Evolutionary conservation across 2,797 vertebrate genomes (phyloP), one percentile per base, ranked within the genome.

Genomic region (Dallia pectoralis): DNA sequence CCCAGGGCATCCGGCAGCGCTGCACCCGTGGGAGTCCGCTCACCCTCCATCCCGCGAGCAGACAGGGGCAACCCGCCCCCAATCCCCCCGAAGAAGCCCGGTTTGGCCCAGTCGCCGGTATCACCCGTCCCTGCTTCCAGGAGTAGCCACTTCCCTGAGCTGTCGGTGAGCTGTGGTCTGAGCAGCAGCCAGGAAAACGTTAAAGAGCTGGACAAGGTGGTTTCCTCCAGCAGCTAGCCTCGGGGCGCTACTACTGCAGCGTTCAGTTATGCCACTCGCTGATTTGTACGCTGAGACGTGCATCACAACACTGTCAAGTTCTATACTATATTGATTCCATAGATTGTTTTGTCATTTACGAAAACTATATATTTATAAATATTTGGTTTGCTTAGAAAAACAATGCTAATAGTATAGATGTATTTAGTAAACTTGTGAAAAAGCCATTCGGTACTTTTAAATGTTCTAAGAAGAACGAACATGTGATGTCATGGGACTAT

Each of bases 61-160:
- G 96, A 99, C 53, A 89, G 97, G 71, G 97, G 97, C 30, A 95
- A 93, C 82, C 97, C 97, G 51, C 97, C 97, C 0, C 97, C 97
- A 36, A 97, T 99, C 76, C 97, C 97, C 9, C 97, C 97, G 0
- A 99, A 99, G 89, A 99, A 99, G 69, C 97, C 97, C 0, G 94
- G 96, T 67, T 93, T 99, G 30, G 88, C 94, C 9, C 96, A 97
- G 82, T 94, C 96, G 0, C 94, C 97, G 0, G 93, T 93, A 19
- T 89, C 96, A 29, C 81, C 95, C 0, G 75, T 93, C 2, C 83
- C 95, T 0, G 81, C 87, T 7, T 77, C 92, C 83, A 94, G 91
- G 72, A 78, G 89, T 73, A 75, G 93, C 44, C 92, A 91, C 79
- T 87, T 88, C 79, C 78, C 91, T 59, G 96, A 98, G 74, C 85